Percentiles rank a stretch among this genome's conserved stretches.
These are phyloP conservation scores for Trichonephila clavipes DNA, from an alignment of 1,140 invertebrate species.

Conservation along the genomic window DNA sequence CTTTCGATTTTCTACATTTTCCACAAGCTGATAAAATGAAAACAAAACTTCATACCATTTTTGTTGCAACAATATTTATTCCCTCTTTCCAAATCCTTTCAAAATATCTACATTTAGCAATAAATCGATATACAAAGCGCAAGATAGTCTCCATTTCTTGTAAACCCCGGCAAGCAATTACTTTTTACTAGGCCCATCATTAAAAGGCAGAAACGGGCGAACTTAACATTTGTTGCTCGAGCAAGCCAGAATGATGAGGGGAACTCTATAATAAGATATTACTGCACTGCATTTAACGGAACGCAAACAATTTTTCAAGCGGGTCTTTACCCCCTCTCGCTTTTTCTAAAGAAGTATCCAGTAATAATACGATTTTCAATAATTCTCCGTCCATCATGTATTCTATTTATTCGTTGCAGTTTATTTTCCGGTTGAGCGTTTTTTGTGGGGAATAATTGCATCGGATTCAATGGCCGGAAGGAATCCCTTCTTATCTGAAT, in stretches of 20 bases:
- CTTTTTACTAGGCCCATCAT: slow-evolving; percentile 49
- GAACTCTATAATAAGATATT: slow-evolving; percentile 42
- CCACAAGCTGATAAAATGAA: too few species aligned
- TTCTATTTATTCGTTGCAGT: slow-evolving; percentile 55
- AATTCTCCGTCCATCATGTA: slow-evolving; percentile 39
- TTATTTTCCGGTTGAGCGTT: not conserved
- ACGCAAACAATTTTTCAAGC: slow-evolving; percentile 64
- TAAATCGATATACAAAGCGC: not conserved
- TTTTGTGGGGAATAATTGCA: slow-evolving; percentile 50
- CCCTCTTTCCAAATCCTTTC: not conserved
- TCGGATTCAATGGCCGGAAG: slow-evolving; percentile 52
- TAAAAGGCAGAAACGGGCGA: not conserved
- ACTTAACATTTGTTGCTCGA: slow-evolving; percentile 47
- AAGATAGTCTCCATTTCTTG: not conserved
- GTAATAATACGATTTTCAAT: slow-evolving; percentile 74
- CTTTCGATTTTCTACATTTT: too few species aligned
- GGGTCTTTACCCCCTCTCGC: not conserved
- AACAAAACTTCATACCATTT: too few species aligned
- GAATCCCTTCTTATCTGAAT: slow-evolving; percentile 40
- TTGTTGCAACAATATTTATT: too few species aligned
- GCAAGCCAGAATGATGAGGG: slow-evolving; percentile 15
- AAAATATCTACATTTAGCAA: not conserved
- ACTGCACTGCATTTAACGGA: slow-evolving; percentile 39
- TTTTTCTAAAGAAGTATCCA: slow-evolving; percentile 35
- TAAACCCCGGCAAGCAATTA: slow-evolving; percentile 21